These are phyloP conservation scores for Centrocercus urophasianus DNA, from an alignment of 2,113 vertebrate species.

Conservation along the genomic window DNA sequence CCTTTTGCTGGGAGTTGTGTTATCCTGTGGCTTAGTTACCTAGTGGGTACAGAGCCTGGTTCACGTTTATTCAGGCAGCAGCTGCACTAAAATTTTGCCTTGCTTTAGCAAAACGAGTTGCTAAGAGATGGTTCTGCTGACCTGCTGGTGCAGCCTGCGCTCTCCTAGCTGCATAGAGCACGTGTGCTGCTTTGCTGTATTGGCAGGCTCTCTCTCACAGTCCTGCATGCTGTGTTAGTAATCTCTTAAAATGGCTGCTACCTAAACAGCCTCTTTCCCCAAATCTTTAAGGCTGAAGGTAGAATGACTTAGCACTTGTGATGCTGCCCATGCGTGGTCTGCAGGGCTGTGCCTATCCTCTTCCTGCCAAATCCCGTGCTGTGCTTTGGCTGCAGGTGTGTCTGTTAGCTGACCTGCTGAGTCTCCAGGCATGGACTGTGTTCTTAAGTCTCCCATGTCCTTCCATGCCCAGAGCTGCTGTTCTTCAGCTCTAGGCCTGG, in stretches of 20 bases:
- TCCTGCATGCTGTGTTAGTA: neutral
- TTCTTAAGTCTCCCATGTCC: neutral
- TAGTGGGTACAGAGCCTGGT: neutral
- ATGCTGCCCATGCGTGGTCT: too few relatives aligned
- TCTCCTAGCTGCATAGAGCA: neutral
- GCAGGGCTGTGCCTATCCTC: too few relatives aligned
- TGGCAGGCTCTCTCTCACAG: neutral
- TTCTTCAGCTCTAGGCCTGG: neutral
- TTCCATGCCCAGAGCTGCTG: neutral
- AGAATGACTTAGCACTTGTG: fast-evolving
- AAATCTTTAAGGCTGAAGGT: neutral
- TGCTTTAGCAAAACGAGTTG: neutral
- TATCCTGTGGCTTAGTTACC: neutral
- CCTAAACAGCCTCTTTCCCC: neutral
- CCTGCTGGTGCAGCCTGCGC: fast-evolving
- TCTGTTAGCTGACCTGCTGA: too few relatives aligned
- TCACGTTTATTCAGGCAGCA: neutral
- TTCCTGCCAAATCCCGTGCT: too few relatives aligned
- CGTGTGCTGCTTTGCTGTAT: fast-evolving
- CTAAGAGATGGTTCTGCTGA: neutral
- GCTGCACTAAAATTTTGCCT: neutral
- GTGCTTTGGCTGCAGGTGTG: too few relatives aligned
- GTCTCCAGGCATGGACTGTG: neutral
- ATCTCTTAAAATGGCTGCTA: neutral
- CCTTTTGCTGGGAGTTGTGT: neutral